Conservation (phyloP, 2,888 invertebrate species). For the Lithodes maja region DNA sequence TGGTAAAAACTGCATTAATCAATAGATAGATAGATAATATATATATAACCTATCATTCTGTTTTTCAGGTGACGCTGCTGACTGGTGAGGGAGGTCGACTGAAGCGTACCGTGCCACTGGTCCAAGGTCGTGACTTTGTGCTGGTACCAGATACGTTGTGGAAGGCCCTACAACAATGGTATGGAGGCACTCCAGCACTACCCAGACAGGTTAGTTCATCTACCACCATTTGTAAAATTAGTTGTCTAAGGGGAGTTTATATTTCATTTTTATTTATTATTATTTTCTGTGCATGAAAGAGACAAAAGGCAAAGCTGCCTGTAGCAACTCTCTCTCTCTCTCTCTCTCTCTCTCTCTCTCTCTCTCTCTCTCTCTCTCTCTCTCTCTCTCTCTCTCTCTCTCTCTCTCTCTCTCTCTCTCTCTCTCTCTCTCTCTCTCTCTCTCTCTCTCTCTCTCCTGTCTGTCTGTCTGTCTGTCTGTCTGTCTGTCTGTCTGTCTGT, state of each 20-base stretch:
- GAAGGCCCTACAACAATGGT: constrained; percentile 91
- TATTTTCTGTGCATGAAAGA: too few species aligned
- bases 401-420: background rate
- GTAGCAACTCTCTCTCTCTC: too few species aligned
- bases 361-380: too few species aligned
- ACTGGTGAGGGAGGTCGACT: constrained; percentile 93
- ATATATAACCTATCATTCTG: background rate
- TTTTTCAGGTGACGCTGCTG: constrained; percentile 80
- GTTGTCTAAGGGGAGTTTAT: too few species aligned
- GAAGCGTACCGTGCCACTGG: constrained; percentile 80
- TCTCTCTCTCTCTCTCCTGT: background rate
- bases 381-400: background rate
- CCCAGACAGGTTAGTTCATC: constrained; percentile 81
- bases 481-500: background rate
- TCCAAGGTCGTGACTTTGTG: constrained; percentile 89
- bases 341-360: too few species aligned
- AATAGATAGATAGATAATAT: too few species aligned
- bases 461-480: background rate
- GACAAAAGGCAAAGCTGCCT: too few species aligned
- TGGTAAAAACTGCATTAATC: too few species aligned
- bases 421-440: background rate
- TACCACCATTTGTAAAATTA: too few species aligned
- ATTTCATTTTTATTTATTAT: too few species aligned
- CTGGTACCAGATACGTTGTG: constrained; percentile 90
- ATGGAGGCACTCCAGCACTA: constrained; percentile 85